Base-by-base conservation (phyloP, 92 coral and sea anemone species). In the Epizoanthus stellaris region DNA sequence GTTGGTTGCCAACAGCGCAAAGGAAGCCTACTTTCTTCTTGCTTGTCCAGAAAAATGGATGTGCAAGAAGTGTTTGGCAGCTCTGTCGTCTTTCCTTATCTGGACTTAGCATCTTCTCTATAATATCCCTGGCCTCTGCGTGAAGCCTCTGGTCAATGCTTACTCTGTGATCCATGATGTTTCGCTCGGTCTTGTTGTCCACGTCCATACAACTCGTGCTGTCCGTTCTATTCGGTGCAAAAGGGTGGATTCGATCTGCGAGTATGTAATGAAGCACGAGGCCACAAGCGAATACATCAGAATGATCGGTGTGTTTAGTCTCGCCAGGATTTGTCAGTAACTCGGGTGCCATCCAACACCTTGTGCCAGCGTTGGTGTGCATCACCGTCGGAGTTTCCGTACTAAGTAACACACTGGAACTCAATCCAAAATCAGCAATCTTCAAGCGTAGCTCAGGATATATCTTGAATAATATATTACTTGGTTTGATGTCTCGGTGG, bases 261-360 rank as follows among this genome's bases (percentile, higher is more conserved):
- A 87, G 16, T 70, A 91, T 68, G 67, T 91, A 91, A 43, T 91
- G 81, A 7, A 83, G 72, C 14, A 82, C 76, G 16, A 82, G 85
- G 5, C 88, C 91, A 11, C 84, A 87, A 71, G 90, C 75, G 73
- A 79, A 89, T 14, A 86, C 75, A 40, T 89, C 92, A 1, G 92
- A 76, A 10, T 82, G 72, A n/a, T 56, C 12, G 53, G 84, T 67
- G 73, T 90, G 90, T 75, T 47, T 1, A 0, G 49, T 16, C 53
- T 21, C 10, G 5, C 66, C 83, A 83, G 6, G 62, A 77, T 71
- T 66, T 86, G 56, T 52, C 20, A 56, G 45, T 59, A 59, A 8
- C 43, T 21, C 90, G 14, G 91, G 91, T 30, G 92, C 92, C 89
- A 89, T 89, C 92, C 92, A 89, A 23, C 89, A 58, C 42, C 86